Evolutionary conservation across 1,140 invertebrate genomes (phyloP).

Genomic region (Theocolax elegans): DNA sequence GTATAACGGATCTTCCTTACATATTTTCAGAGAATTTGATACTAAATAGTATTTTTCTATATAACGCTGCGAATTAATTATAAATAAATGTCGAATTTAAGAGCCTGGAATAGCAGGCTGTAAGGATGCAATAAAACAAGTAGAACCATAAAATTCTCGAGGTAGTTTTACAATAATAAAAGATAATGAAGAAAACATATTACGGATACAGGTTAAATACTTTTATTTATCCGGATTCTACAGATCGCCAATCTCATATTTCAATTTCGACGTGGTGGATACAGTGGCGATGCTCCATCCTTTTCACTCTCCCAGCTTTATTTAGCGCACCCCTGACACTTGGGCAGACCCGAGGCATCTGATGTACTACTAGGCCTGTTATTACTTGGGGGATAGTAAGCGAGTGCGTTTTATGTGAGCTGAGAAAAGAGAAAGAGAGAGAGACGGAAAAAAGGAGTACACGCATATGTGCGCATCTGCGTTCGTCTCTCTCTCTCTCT

Average conservation of each 20-base stretch:
- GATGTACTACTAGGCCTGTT: conserved; percentile 21
- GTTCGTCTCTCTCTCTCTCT: not conserved
- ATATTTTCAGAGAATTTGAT: too few relatives aligned
- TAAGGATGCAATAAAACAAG: too few relatives aligned
- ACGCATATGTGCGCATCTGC: not conserved
- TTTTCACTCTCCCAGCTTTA: not conserved
- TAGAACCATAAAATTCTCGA: not conserved
- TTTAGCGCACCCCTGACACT: conserved; percentile 10
- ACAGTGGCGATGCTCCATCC: not conserved
- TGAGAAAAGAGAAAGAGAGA: too few relatives aligned
- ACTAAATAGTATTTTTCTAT: not conserved
- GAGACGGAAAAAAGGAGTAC: too few relatives aligned
- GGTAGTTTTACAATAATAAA: not conserved
- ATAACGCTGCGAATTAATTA: too few relatives aligned
- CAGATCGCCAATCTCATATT: conserved; percentile 22
- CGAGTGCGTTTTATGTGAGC: conserved; percentile 8
- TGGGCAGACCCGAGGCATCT: not conserved
- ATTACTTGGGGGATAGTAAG: conserved; percentile 7
- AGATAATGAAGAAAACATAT: not conserved
- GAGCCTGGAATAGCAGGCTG: too few relatives aligned
- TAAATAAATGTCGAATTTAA: too few relatives aligned
- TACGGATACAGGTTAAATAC: not conserved
- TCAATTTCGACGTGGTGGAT: conserved; percentile 10
- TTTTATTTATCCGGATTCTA: conserved; percentile 5
- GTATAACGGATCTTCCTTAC: too few relatives aligned